A percentile compares a stretch with the other conserved stretches of the same genome.
Conservation (phyloP, 2,797 vertebrate genomes). For the Squalus acanthias region DNA sequence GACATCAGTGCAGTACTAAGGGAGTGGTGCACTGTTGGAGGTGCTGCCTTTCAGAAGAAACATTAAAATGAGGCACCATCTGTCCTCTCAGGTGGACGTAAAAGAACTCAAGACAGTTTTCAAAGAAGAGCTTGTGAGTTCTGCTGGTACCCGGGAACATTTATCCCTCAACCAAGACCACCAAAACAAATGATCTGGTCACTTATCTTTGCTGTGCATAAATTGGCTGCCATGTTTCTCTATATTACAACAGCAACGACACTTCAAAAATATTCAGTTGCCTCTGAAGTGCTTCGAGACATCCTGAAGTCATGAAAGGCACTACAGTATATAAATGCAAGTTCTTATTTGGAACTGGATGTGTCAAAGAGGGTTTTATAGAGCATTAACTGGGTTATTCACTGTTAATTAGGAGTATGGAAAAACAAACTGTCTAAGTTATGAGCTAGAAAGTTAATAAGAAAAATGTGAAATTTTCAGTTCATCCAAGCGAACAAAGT, state of each 20-base stretch:
- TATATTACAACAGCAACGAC: not conserved
- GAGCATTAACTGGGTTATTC: not conserved
- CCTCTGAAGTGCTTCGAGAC: not conserved
- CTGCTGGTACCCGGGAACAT: not conserved
- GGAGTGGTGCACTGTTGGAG: no score
- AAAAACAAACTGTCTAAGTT: not conserved
- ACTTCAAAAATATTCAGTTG: not conserved
- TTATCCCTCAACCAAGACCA: not conserved
- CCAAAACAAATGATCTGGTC: not conserved
- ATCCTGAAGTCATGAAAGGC: not conserved
- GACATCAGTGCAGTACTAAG: not conserved
- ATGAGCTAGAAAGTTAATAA: not conserved
- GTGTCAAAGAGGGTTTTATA: not conserved
- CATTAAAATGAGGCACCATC: not conserved
- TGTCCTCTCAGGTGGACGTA: not conserved
- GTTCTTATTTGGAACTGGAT: not conserved
- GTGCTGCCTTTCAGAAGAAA: no score
- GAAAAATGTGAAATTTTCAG: not conserved
- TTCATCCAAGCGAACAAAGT: not conserved
- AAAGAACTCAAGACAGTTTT: not conserved
- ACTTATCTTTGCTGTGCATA: not conserved
- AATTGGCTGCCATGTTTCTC: not conserved
- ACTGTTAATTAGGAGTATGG: not conserved
- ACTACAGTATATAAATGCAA: no score
- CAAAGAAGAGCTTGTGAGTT: not conserved